These are phyloP conservation scores for Lineus longissimus DNA, from an alignment of 1,140 invertebrate species.

Conservation along the genomic window DNA sequence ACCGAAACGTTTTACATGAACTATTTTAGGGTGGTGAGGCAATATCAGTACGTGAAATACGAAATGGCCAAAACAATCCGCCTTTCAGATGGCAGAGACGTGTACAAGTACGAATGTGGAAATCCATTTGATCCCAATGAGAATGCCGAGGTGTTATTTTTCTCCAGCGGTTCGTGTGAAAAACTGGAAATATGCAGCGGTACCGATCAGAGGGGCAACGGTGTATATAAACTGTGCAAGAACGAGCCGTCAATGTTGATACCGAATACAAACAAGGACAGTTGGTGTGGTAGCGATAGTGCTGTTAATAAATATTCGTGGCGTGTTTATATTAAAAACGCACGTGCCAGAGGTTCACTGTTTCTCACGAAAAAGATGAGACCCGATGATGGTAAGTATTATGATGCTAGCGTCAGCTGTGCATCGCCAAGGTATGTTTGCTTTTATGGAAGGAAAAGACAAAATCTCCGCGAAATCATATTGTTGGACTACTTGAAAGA, in stretches of 20 bases:
- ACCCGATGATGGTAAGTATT: not conserved
- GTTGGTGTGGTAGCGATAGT: constrained; percentile 2
- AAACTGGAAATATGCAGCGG: not conserved
- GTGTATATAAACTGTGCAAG: constrained; percentile 6
- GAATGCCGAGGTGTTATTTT: constrained; percentile 1
- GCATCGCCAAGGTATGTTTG: constrained; percentile 6
- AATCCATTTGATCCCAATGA: constrained; percentile 1
- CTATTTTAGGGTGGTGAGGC: constrained; percentile 2
- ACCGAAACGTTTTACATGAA: constrained; percentile 1
- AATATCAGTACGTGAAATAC: constrained; percentile 8
- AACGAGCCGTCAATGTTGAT: not conserved
- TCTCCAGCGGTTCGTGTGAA: constrained; percentile 2
- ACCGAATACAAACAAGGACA: constrained; percentile 3
- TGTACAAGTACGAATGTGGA: constrained; percentile 5
- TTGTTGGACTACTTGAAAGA: too few relatives aligned
- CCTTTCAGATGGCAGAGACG: not conserved
- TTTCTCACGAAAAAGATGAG: constrained; percentile 6
- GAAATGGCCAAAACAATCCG: constrained; percentile 7
- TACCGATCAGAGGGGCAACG: not conserved
- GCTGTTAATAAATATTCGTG: not conserved
- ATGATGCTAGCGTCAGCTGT: constrained; percentile 6
- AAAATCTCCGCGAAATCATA: not conserved
- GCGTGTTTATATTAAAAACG: not conserved
- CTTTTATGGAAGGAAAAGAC: constrained; percentile 4
- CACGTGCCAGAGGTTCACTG: not conserved